A percentile compares a stretch with the other conserved stretches of the same genome.
phyloP scores from a whole-genome alignment of 2,113 vertebrate species.

The Urocynchramus pylzowi region DNA sequence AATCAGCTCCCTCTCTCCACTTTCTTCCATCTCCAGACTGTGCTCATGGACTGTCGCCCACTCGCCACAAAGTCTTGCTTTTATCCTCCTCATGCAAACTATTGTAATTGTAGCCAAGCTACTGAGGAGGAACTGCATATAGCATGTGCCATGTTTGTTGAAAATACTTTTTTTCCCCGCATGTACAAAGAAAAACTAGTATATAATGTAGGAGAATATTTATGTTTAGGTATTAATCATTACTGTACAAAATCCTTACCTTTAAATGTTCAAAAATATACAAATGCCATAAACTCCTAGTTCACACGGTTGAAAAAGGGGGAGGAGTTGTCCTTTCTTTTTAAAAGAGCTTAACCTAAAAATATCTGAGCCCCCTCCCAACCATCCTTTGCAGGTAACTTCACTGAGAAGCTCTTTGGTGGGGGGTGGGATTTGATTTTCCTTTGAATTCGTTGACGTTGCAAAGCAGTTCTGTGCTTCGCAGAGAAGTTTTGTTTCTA shows the following conservation, averaged over 20 bases:
- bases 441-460: slow-evolving; percentile 54
- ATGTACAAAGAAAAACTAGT: slow-evolving; percentile 75
- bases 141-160: slow-evolving; percentile 77
- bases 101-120: slow-evolving; percentile 58
- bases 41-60: slow-evolving; percentile 34
- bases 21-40: slow-evolving; percentile 31
- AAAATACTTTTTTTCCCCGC: slow-evolving; percentile 71
- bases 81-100: slow-evolving; percentile 41
- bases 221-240: slow-evolving; percentile 80
- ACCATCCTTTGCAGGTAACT: slow-evolving; percentile 33
- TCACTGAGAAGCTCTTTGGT: neutral
- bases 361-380: neutral
- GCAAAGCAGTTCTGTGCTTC: slow-evolving; percentile 62
- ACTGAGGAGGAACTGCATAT: slow-evolving; percentile 52
- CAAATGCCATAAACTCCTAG: slow-evolving; percentile 74
- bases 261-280: slow-evolving; percentile 71
- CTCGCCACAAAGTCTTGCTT: slow-evolving; percentile 36
- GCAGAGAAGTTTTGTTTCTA: slow-evolving; percentile 61
- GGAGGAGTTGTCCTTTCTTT: slow-evolving; percentile 57
- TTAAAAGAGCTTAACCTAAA: slow-evolving; percentile 59
- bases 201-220: slow-evolving; percentile 75
- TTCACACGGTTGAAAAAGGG: slow-evolving; percentile 52
- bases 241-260: slow-evolving; percentile 77
- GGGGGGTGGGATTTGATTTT: neutral
- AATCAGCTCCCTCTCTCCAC: slow-evolving; percentile 57